phyloP scores from a whole-genome alignment of 2,797 vertebrate genomes.

The Enteromius viviparus region DNA sequence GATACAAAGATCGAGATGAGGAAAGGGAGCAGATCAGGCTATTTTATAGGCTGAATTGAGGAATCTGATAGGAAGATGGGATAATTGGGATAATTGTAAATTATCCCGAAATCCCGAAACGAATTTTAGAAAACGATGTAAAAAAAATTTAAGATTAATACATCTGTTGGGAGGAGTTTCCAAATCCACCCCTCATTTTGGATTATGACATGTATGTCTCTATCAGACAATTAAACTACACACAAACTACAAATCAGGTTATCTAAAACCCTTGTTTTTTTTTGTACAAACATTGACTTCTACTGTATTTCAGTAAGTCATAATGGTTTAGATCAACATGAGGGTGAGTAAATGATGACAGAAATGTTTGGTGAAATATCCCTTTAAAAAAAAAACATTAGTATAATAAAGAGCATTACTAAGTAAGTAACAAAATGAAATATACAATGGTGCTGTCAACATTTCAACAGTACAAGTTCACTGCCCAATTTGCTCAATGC shows the following conservation, averaged over 20 bases:
- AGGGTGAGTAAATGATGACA: not conserved
- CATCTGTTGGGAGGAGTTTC: constrained; percentile 64
- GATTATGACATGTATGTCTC: constrained; percentile 63
- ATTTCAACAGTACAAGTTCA: not conserved
- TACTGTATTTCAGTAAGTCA: too few relatives aligned
- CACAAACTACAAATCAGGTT: constrained; percentile 46
- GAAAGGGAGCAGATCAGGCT: too few relatives aligned
- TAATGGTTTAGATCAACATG: not conserved
- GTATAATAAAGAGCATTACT: not conserved
- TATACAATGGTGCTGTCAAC: not conserved
- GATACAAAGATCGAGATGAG: too few relatives aligned
- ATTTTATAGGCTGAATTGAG: too few relatives aligned
- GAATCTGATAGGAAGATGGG: too few relatives aligned
- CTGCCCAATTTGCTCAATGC: not conserved
- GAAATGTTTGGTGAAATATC: not conserved
- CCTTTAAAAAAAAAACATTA: not conserved
- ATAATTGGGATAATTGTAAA: too few relatives aligned
- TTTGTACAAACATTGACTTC: constrained; percentile 62
- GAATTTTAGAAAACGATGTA: too few relatives aligned
- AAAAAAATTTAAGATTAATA: constrained; percentile 57
- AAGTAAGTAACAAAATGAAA: not conserved
- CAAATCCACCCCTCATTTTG: constrained; percentile 64
- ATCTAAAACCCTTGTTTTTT: constrained; percentile 66
- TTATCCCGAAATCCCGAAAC: too few relatives aligned
- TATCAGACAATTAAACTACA: constrained; percentile 64